Evolutionary conservation across 2,888 invertebrate species (phyloP).

Genomic region (Pachliopta kotzebuea): DNA sequence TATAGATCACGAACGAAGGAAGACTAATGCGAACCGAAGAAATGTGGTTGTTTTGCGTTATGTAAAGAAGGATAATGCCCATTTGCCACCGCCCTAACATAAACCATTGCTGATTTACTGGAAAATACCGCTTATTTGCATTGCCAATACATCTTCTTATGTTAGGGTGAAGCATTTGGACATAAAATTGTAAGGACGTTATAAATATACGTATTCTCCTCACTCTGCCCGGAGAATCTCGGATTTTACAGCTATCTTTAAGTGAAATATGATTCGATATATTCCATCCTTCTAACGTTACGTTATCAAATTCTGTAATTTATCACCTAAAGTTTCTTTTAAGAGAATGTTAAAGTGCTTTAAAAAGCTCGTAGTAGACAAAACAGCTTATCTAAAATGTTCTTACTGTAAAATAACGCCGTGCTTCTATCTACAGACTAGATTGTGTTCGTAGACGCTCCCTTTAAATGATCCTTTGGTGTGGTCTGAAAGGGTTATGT

Average conservation of each 20-base stretch:
- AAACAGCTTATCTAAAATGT: slow-evolving; percentile 17
- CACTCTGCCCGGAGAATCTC: slow-evolving; percentile 54
- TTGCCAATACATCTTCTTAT: slow-evolving; percentile 58
- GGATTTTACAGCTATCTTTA: slow-evolving; percentile 62
- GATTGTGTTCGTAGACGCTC: slow-evolving; percentile 37
- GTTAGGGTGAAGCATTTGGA: slow-evolving; percentile 57
- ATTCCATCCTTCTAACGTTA: slow-evolving; percentile 54
- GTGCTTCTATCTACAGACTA: slow-evolving; percentile 28
- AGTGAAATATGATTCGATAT: slow-evolving; percentile 58
- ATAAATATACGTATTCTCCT: slow-evolving; percentile 62
- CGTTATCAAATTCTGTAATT: slow-evolving; percentile 31
- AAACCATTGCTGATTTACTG: slow-evolving; percentile 60
- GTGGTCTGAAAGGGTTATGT: slow-evolving; percentile 56
- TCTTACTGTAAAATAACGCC: slow-evolving; percentile 15
- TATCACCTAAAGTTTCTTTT: not conserved
- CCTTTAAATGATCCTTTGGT: slow-evolving; percentile 48
- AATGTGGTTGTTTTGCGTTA: slow-evolving; percentile 55
- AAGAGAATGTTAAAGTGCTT: not conserved
- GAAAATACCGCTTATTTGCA: slow-evolving; percentile 69
- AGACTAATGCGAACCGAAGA: slow-evolving; percentile 54
- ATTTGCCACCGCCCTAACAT: slow-evolving; percentile 51
- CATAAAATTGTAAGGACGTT: slow-evolving; percentile 64
- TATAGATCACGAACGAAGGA: slow-evolving; percentile 48
- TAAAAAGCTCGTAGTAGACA: slow-evolving; percentile 3
- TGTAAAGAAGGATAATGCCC: slow-evolving; percentile 53